A percentile compares a stretch with the other conserved stretches of the same genome.
Conservation (phyloP, 2,797 vertebrate species). For the Danio albolineatus region DNA sequence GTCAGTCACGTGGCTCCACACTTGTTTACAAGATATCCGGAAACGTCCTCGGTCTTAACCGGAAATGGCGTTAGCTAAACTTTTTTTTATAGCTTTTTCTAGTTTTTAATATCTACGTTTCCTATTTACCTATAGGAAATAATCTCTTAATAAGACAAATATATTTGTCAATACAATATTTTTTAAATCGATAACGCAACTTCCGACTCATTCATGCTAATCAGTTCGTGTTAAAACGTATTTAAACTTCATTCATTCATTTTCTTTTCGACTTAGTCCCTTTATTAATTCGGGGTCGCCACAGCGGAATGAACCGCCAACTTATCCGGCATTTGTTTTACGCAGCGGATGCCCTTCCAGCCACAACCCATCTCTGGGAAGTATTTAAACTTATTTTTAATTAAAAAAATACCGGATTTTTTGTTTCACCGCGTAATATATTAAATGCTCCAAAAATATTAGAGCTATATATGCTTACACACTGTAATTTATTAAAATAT, state of each 20-base stretch:
- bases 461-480: not conserved
- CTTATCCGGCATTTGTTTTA: too few relatives aligned
- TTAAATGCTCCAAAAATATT: not conserved
- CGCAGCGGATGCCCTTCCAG: too few relatives aligned
- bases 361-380: too few relatives aligned
- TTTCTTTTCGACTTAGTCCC: too few relatives aligned
- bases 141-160: not conserved
- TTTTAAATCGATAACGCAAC: not conserved
- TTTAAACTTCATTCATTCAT: too few relatives aligned
- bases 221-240: not conserved
- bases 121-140: not conserved
- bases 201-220: not conserved
- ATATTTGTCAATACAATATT: not conserved
- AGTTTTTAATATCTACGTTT: too few relatives aligned
- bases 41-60: slow-evolving; percentile 1
- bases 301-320: too few relatives aligned
- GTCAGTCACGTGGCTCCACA: slow-evolving; percentile 7
- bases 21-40: slow-evolving; percentile 50
- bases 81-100: not conserved
- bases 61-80: slow-evolving; percentile 28
- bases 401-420: not conserved
- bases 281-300: too few relatives aligned
- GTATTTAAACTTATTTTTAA: too few relatives aligned
- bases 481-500: not conserved
- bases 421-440: not conserved